A percentile compares a stretch with the other conserved stretches of the same genome.
phyloP scores from a whole-genome alignment of 1,140 invertebrate species.

The Rhagoletis pomonella region DNA sequence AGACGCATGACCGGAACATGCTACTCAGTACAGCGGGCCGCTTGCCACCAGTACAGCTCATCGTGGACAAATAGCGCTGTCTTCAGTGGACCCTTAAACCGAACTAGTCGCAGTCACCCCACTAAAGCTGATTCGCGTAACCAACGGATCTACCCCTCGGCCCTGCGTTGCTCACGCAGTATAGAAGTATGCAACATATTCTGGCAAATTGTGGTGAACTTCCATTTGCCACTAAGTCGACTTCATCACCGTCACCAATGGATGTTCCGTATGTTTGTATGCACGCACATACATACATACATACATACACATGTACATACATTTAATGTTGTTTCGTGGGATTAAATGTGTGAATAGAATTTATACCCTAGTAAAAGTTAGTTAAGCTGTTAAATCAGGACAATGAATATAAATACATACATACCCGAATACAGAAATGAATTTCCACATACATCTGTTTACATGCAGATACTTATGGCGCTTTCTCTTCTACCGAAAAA shows the following conservation, averaged over 20 bases:
- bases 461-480: neutral
- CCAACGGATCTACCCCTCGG: too few species aligned
- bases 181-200: neutral
- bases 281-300: neutral
- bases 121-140: too few species aligned
- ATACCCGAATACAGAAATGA: neutral
- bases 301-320: neutral
- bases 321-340: neutral
- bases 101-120: too few species aligned
- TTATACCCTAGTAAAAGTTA: neutral
- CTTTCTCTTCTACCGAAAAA: too few species aligned
- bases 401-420: neutral
- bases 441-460: neutral
- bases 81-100: too few species aligned
- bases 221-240: neutral
- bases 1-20: too few species aligned
- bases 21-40: too few species aligned
- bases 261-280: neutral
- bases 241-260: neutral
- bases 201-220: neutral
- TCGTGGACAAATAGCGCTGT: too few species aligned
- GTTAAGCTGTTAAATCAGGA: constrained; percentile 31
- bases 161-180: too few species aligned
- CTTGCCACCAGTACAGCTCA: too few species aligned
- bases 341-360: constrained; percentile 12